Base-by-base conservation (phyloP, 2,113 vertebrate species). In the Myotis yumanensis region DNA sequence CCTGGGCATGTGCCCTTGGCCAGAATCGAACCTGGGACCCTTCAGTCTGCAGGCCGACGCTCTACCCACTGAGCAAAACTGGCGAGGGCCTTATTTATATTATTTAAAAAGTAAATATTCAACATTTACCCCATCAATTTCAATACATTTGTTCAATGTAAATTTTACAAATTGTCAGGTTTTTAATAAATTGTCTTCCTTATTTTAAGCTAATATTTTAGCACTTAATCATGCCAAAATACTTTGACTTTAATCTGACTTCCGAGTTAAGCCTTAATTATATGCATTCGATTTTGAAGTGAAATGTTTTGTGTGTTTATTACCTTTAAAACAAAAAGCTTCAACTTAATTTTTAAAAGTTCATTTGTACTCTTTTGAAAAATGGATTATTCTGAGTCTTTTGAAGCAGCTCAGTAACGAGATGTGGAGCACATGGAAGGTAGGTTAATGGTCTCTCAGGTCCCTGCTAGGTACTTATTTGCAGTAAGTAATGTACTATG, bases 261-360 rank as follows among this genome's bases (percentile, higher is more conserved):
- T 89, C 7, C 89, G 69, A 89, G 40, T 52, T 89, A 73, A 86
- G 5, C 16, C n/a, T 89, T 79, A 73, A 51, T 77, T 32, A 46
- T 15, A 40, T 51, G 20, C 14, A 46, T 88, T 93, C 35, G 30
- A 59, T 88, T 85, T 93, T 71, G 43, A 75, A 93, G 32, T 83
- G 59, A 96, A 92, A 64, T 75, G 14, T 15, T 82, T 89, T 95
- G 84, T 59, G 1, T 20, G 52, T 91, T 91, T 68, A 11, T 71
- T 68, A 66, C 73, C 71, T 96, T 95, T 86, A 71, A 84, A 66
- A 82, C 25, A 7, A 77, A 90, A 72, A 92, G 15, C 37, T 75
- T 92, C 18, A 89, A 1, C 57, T 90, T 84, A 75, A 86, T 72
- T 79, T 77, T 66, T 75, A 43, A 92, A 73, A 90, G 30, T 32